These are phyloP conservation scores for Caenorhabditis sp. DNA, from an alignment of 2,888 invertebrate genomes.

Conservation along the genomic window DNA sequence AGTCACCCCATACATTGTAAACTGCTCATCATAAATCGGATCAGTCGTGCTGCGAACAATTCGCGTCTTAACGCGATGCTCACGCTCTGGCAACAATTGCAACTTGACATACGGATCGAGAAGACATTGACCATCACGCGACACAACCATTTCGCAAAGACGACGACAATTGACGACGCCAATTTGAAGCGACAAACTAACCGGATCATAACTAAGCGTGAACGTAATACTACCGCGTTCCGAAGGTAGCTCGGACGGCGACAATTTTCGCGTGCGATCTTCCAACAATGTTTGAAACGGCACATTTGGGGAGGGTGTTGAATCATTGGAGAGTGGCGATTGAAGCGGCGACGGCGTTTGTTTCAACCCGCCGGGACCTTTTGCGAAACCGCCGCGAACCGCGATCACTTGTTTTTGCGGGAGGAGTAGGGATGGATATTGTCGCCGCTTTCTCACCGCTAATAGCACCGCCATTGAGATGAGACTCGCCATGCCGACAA, in stretches of 20 bases:
- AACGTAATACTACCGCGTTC: constrained; percentile 65
- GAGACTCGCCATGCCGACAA: constrained; percentile 57
- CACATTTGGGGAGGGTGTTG: constrained; percentile 49
- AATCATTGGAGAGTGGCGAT: constrained; percentile 57
- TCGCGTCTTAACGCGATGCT: constrained; percentile 72
- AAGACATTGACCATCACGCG: constrained; percentile 59
- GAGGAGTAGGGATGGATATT: constrained; percentile 52
- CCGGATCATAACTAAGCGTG: constrained; percentile 63
- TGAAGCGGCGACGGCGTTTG: constrained; percentile 64
- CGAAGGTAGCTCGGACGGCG: constrained; percentile 55
- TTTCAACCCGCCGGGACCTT: constrained; percentile 61
- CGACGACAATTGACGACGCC: constrained; percentile 62
- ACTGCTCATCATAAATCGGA: constrained; percentile 97
- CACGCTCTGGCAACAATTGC: constrained; percentile 82
- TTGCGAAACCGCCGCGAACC: constrained; percentile 54
- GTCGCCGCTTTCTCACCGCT: constrained; percentile 52
- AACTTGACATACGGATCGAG: constrained; percentile 95
- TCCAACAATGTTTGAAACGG: constrained; percentile 50
- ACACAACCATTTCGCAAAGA: constrained; percentile 62
- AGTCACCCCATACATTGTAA: constrained; percentile 88
- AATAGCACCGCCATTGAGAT: constrained; percentile 57
- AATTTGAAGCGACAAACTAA: constrained; percentile 63
- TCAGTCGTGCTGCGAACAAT: constrained; percentile 93
- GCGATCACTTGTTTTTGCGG: constrained; percentile 59
- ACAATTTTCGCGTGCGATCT: constrained; percentile 55